Evolutionary conservation across 2,113 vertebrate genomes (phyloP), one percentile per base, ranked within the genome.

Genomic region (Channa argus): DNA sequence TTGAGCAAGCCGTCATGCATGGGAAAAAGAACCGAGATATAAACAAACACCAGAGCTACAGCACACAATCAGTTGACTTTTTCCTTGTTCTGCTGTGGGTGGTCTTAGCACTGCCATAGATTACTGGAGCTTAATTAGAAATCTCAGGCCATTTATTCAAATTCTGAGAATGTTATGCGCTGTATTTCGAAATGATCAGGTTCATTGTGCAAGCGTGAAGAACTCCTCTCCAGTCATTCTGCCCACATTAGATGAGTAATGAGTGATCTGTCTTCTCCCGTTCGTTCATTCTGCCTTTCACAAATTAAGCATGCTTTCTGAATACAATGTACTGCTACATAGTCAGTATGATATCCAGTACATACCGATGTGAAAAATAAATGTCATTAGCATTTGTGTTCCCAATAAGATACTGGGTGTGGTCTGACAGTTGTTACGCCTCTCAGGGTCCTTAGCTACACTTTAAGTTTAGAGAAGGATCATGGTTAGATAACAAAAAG

Each of bases 101-200:
- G 69, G 43, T 47, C 63, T 46, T 43, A 13, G 38, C 13, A 0
- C 55, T 15, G 62, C 47, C 38, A 61, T 59, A 79, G 44, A 82
- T 79, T 73, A 64, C 59, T 12, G 39, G 55, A 69, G 54, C 36
- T 38, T 80, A 63, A 66, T 80, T 46, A 75, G 8, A 69, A 72
- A 47, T 69, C 61, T 68, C 12, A 53, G 46, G 6, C 50, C 59
- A 13, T 69, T 66, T 61, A 51, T 75, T 59, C 53, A 66, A 69
- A 77, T 66, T 76, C 58, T 60, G 55, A 9, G 37, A 58, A 36
- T 45, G 44, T 33, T 3, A 33, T 37, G 47, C n/a, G 12, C 52
- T 61, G 24, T 58, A 38, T 56, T 45, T 37, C 50, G 55, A 63
- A 52, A 15, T 46, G 41, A 52, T 44, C 38, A 36, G 68, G 51